Conservation (phyloP, 2,113 vertebrate species). For the Copsychus sechellarum region DNA sequence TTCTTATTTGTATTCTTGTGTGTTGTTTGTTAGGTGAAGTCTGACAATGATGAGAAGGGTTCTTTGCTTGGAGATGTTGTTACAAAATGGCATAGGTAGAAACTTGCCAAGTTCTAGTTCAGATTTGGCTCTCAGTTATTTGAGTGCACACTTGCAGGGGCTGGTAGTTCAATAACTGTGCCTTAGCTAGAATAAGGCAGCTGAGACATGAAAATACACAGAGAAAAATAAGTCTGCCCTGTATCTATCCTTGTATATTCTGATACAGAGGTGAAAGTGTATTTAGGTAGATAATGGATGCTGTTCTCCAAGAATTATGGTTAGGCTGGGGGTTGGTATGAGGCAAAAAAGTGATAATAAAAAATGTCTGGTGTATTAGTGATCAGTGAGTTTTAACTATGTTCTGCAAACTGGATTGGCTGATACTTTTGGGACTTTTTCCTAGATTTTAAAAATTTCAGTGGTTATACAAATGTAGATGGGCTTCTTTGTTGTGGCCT, state of each 20-base stretch:
- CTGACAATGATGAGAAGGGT: background rate
- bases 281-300: background rate
- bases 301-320: background rate
- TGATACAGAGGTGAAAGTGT: background rate
- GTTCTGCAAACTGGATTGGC: background rate
- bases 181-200: background rate
- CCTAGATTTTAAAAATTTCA: background rate
- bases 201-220: background rate
- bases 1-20: background rate
- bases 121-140: background rate
- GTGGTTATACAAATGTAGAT: background rate
- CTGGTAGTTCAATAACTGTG: background rate
- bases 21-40: background rate
- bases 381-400: background rate
- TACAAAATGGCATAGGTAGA: background rate
- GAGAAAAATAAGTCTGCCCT: background rate
- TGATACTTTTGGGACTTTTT: background rate
- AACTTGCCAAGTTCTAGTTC: background rate
- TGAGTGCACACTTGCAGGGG: background rate
- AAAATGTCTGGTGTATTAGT: background rate
- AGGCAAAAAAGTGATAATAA: background rate
- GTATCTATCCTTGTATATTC: background rate
- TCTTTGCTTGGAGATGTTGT: background rate
- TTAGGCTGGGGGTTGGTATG: background rate
- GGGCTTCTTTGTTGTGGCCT: background rate